These are phyloP conservation scores for Molorchus minor DNA, from an alignment of 2,888 invertebrate species.

Conservation along the genomic window DNA sequence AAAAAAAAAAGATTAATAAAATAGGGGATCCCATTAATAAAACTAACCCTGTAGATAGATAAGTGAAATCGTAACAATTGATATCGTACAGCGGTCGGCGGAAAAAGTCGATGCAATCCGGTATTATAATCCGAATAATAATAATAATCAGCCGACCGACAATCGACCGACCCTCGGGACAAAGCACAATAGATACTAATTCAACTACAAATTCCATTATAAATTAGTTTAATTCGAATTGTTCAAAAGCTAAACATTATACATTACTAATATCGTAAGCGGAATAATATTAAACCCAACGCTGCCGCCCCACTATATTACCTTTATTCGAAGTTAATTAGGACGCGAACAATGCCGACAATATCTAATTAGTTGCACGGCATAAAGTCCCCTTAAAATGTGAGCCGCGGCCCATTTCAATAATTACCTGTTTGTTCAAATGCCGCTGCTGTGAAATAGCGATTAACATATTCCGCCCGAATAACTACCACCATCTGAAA, in stretches of 20 bases:
- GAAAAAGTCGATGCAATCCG: no score
- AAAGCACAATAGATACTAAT: constrained; percentile 11
- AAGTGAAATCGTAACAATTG: no score
- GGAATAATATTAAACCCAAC: constrained; percentile 8
- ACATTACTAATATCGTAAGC: constrained; percentile 5
- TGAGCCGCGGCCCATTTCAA: background rate
- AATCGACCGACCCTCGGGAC: background rate
- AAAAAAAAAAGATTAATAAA: no score
- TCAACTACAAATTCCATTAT: constrained; percentile 18
- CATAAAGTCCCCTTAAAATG: constrained; percentile 6
- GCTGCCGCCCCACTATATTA: constrained; percentile 11
- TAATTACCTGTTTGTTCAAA: background rate
- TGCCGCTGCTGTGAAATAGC: no score
- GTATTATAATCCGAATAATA: no score
- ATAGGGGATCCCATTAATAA: no score
- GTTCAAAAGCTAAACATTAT: constrained; percentile 17
- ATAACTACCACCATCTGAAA: no score
- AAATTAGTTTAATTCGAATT: constrained; percentile 22
- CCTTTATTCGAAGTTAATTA: constrained; percentile 17
- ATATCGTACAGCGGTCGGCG: no score
- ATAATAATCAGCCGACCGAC: background rate
- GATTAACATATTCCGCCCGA: no score
- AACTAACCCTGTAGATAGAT: no score
- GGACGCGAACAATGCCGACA: constrained; percentile 13
- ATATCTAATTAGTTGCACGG: constrained; percentile 11